Evolutionary conservation across 2,797 vertebrate genomes (phyloP).

Genomic region (Molossus alvarezi): DNA sequence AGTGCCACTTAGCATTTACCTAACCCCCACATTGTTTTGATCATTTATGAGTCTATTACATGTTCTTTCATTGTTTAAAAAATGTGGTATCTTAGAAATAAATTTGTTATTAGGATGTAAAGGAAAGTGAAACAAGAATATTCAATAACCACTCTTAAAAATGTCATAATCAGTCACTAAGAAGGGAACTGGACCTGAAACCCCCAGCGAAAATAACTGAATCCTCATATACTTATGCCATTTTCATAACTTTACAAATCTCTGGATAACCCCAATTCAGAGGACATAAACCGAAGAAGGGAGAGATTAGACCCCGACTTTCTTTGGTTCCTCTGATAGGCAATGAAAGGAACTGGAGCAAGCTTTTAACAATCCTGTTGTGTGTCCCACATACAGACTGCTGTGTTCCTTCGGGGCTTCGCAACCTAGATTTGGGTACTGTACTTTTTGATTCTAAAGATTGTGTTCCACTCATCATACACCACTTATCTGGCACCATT

Average conservation of each 20-base stretch:
- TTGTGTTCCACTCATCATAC: neutral
- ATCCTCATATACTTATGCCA: neutral
- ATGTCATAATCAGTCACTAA: neutral
- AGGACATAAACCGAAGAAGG: neutral
- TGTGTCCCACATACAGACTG: too few species aligned
- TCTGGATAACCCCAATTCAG: neutral
- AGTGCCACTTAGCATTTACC: neutral
- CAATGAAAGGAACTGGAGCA: neutral
- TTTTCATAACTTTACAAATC: slow-evolving; percentile 8
- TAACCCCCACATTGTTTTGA: neutral
- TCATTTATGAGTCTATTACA: neutral
- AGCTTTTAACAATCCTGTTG: neutral
- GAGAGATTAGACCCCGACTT: neutral
- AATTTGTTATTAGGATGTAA: neutral
- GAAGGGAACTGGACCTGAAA: neutral
- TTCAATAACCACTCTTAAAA: neutral
- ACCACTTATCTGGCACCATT: neutral
- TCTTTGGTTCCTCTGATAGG: neutral
- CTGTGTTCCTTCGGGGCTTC: neutral
- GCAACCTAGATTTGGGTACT: neutral
- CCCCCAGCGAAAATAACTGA: neutral
- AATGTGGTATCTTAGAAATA: neutral
- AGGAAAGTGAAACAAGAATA: slow-evolving; percentile 3
- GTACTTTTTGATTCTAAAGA: neutral
- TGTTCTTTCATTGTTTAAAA: neutral